Percentiles rank a stretch among this genome's conserved stretches.
Conservation (phyloP, 2,888 invertebrate genomes). For the Rutpela maculata region DNA sequence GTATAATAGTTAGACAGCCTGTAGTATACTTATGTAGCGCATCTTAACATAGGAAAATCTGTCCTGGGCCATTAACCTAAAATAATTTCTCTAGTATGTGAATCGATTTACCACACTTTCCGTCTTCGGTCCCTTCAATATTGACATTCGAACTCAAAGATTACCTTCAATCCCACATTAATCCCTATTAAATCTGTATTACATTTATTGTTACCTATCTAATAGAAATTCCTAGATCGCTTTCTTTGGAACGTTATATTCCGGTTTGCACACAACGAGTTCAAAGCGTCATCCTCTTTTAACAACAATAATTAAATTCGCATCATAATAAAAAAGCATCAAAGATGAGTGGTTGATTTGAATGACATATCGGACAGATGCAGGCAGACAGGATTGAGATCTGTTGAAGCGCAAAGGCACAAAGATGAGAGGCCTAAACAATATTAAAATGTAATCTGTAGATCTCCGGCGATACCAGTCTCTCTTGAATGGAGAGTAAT, state of each 20-base stretch:
- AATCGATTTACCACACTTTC: too few relatives aligned
- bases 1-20: too few relatives aligned
- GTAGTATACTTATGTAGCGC: too few relatives aligned
- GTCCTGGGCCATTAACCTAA: too few relatives aligned
- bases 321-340: slow-evolving; percentile 44
- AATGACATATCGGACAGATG: slow-evolving; percentile 56
- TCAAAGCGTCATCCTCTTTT: slow-evolving; percentile 41
- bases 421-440: slow-evolving; percentile 60
- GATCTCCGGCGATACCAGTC: slow-evolving; percentile 61
- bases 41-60: too few relatives aligned
- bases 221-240: background rate
- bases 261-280: slow-evolving; percentile 41
- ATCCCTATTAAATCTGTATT: background rate
- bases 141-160: too few relatives aligned
- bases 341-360: slow-evolving; percentile 51
- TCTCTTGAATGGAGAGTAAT: slow-evolving; percentile 61
- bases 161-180: background rate
- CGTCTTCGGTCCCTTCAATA: too few relatives aligned
- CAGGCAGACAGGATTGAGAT: slow-evolving; percentile 56
- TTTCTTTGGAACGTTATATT: slow-evolving; percentile 15
- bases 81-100: too few relatives aligned
- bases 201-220: background rate
- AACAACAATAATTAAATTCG: slow-evolving; percentile 51
- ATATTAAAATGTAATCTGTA: slow-evolving; percentile 63
- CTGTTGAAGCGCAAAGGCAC: slow-evolving; percentile 61